A percentile compares a stretch with the other conserved stretches of the same genome.
phyloP scores from a whole-genome alignment of 1,140 invertebrate species.

The Drosophila littoralis region DNA sequence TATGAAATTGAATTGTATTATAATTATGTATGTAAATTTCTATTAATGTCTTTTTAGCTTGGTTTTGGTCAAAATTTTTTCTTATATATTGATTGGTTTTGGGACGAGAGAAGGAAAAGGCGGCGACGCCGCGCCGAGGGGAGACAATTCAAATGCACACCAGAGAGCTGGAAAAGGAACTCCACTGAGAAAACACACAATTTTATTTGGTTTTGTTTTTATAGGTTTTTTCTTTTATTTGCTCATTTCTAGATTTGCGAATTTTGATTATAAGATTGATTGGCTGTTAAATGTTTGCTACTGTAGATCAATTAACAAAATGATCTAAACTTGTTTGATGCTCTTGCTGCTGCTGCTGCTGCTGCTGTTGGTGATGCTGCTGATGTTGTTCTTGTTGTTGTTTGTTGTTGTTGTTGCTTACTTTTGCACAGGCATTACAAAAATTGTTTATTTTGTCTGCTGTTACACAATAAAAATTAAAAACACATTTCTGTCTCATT shows the following conservation, averaged over 20 bases:
- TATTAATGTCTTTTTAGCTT: conserved; percentile 30
- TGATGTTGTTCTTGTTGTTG: conserved; percentile 40
- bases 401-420: conserved; percentile 26
- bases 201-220: conserved; percentile 60
- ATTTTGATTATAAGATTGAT: conserved; percentile 80
- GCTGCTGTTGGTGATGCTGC: conserved; percentile 49
- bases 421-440: conserved; percentile 47
- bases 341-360: conserved; percentile 47
- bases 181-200: conserved; percentile 71
- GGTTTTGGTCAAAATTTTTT: conserved; percentile 73
- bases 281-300: conserved; percentile 56
- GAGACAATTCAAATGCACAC: conserved; percentile 81
- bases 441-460: conserved; percentile 36
- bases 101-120: background rate
- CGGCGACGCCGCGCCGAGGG: conserved; percentile 56
- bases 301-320: conserved; percentile 68
- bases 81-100: conserved; percentile 29
- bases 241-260: conserved; percentile 77
- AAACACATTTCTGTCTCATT: conserved; percentile 59
- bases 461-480: conserved; percentile 71
- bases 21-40: conserved; percentile 12
- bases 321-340: conserved; percentile 37
- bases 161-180: conserved; percentile 69
- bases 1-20: conserved; percentile 37
- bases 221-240: conserved; percentile 78